Conservation (phyloP, 2,888 invertebrate genomes). For the Oegoconia quadripuncta region DNA sequence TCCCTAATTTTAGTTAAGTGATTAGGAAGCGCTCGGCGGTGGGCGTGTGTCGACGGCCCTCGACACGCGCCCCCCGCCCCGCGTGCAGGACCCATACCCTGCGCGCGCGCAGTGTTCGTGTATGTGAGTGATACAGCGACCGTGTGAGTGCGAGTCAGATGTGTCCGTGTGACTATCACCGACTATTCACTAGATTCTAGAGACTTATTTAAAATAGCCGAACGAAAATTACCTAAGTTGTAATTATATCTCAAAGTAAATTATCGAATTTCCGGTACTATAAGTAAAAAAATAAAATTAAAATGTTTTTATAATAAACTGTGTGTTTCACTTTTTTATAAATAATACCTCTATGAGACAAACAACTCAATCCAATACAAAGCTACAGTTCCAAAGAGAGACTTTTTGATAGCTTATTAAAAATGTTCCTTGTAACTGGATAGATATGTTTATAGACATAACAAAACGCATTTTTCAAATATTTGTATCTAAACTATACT, state of each 20-base stretch:
- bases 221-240: conserved; percentile 67
- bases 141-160: conserved; percentile 39
- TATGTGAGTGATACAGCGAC: conserved; percentile 21
- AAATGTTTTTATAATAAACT: conserved; percentile 56
- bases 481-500: no score
- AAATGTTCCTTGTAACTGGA: no score
- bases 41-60: conserved; percentile 73
- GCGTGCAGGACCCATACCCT: conserved; percentile 43
- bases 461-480: no score
- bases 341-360: no score
- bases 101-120: conserved; percentile 26
- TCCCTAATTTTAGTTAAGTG: conserved; percentile 53
- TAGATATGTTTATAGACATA: no score
- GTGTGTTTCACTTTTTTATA: conserved; percentile 31
- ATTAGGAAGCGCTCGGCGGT: conserved; percentile 50
- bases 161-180: conserved; percentile 39
- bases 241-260: conserved; percentile 73
- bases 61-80: conserved; percentile 73
- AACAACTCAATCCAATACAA: no score
- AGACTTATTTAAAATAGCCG: conserved; percentile 73
- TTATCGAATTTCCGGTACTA: conserved; percentile 76
- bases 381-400: no score
- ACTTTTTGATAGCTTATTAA: no score
- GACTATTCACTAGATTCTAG: conserved; percentile 66
- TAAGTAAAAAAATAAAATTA: conserved; percentile 54